phyloP scores from a whole-genome alignment of 2,797 vertebrate species.

The Gymnoscopelus microlampas region DNA sequence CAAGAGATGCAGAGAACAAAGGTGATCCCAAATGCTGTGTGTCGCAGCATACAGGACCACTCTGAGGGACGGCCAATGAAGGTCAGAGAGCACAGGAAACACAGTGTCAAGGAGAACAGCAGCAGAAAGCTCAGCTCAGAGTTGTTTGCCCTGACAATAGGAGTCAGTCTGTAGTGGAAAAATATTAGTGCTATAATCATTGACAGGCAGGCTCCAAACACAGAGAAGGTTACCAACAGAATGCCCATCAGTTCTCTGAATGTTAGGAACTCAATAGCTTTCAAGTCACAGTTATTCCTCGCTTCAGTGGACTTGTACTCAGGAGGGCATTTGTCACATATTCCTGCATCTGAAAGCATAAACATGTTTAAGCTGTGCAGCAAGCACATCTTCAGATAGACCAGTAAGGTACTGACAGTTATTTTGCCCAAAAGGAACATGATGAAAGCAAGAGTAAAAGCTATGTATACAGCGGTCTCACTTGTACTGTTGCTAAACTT shows the following conservation, averaged over 20 bases:
- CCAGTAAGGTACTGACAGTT: conserved; percentile 54
- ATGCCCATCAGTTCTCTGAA: conserved; percentile 82
- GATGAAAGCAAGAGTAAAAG: conserved; percentile 63
- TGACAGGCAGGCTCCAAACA: conserved; percentile 77
- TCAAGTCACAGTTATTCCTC: conserved; percentile 78
- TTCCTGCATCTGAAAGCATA: conserved; percentile 84
- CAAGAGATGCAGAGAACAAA: conserved; percentile 83
- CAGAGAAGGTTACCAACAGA: conserved; percentile 75
- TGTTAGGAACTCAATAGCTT: conserved; percentile 81
- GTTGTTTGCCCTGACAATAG: conserved; percentile 82
- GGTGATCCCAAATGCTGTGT: conserved; percentile 81
- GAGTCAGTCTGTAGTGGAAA: conserved; percentile 76
- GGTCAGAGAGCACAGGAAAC: conserved; percentile 82
- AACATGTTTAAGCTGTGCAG: conserved; percentile 72
- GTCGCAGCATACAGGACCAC: conserved; percentile 84
- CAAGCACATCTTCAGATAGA: conserved; percentile 63
- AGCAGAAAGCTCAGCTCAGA: conserved; percentile 83
- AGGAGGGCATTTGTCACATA: conserved; percentile 78
- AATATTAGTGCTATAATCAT: conserved; percentile 76
- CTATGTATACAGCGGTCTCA: conserved; percentile 73
- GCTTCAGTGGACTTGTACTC: conserved; percentile 81
- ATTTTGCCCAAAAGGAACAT: conserved; percentile 70
- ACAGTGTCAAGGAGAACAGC: conserved; percentile 81
- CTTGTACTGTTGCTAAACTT: conserved; percentile 84
- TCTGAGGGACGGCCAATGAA: conserved; percentile 79